These are phyloP conservation scores for Alaudala cheleensis DNA, from an alignment of 2,113 vertebrate species.

Conservation along the genomic window DNA sequence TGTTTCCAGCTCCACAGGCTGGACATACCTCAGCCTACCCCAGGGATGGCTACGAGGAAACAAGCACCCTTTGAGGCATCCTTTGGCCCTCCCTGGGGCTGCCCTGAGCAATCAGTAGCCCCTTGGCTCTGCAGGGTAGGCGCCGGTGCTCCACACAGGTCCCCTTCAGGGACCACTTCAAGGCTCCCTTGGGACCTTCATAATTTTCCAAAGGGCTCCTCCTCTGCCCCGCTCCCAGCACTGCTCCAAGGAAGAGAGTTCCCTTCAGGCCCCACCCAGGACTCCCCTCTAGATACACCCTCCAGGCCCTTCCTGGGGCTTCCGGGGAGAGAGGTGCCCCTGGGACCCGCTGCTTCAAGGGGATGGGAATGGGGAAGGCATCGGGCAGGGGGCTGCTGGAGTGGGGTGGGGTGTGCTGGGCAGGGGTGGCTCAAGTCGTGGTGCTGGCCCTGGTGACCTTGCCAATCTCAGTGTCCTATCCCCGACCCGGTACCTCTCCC, in stretches of 20 bases:
- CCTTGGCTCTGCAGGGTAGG: background rate
- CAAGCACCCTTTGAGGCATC: background rate
- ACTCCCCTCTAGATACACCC: background rate
- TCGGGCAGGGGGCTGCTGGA: background rate
- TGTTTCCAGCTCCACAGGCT: background rate
- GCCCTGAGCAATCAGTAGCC: background rate
- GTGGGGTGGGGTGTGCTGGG: rapidly evolving
- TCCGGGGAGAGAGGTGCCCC: rapidly evolving
- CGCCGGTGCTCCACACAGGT: background rate
- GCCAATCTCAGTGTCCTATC: background rate
- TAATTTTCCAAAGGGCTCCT: background rate
- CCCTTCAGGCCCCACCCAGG: background rate
- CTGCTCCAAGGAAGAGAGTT: background rate
- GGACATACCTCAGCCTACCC: background rate
- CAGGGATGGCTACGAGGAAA: background rate
- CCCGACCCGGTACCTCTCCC: background rate
- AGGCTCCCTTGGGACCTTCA: background rate
- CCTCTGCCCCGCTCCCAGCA: background rate
- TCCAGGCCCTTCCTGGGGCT: background rate
- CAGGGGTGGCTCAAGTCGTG: background rate
- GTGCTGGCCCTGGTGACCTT: background rate
- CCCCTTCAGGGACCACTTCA: background rate
- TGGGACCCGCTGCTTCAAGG: background rate
- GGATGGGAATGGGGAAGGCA: background rate
- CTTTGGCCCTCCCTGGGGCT: background rate